Evolutionary conservation across 2,113 vertebrate species (phyloP), one percentile per base, ranked within the genome.

Genomic region (Smithornis capensis): DNA sequence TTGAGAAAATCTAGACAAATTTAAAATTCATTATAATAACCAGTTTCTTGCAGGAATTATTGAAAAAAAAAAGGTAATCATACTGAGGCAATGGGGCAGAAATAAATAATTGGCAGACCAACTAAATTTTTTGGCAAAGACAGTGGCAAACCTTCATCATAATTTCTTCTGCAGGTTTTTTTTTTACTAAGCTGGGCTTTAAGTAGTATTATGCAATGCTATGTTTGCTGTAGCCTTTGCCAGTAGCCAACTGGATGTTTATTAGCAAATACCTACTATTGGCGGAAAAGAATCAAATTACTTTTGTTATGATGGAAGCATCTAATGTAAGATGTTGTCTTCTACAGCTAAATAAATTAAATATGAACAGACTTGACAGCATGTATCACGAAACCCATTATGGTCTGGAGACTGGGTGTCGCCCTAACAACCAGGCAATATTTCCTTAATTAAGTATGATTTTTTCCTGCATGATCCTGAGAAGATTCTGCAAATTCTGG

Each of bases 281-380:
- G 52, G 49, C 89, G 94, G 92, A 84, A 95, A 94, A 89, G 60
- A 95, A 92, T 69, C n/a, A 91, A 95, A 96, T 97, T 95, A 90
- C 55, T 90, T 89, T 87, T 91, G 85, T 90, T 94, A 73, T 89
- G 67, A 94, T 94, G 69, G 81, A 82, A 97, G 70, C 75, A 90
- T 94, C 87, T 97, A 91, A 96, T 92, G 94, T 73, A 92, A 96
- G 94, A 90, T 49, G 55, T 89, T 82, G 76, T 74, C 65, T 92
- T 93, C 83, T 47, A 35, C 65, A 49, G 65, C 95, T 88, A 95
- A 97, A 83, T 84, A 88, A 85, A 55, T 76, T 82, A 40, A 79
- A 65, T 81, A 42, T 52, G 59, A 91, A 93, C 81, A 65, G 73
- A 89, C 67, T 88, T 95, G 95, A 96, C 95, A 95, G 75, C 64